phyloP scores from a whole-genome alignment of 1,140 invertebrate species.

The Halictus rubicundus region DNA sequence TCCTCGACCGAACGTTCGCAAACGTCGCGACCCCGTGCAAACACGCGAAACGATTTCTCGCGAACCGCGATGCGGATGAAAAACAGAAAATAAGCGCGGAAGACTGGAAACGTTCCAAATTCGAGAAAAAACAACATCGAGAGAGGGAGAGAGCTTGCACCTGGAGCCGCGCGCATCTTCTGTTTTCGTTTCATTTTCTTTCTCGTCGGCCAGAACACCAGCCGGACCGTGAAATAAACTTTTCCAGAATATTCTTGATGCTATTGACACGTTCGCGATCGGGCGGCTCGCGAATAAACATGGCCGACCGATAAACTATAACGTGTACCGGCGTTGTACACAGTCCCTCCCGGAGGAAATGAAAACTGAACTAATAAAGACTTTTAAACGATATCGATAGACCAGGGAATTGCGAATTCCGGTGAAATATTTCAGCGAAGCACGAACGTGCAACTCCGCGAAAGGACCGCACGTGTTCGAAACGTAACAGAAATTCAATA shows the following conservation, averaged over 20 bases:
- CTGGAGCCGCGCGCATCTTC: not conserved
- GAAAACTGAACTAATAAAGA: not conserved
- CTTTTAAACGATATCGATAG: not conserved
- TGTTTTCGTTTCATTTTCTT: not conserved
- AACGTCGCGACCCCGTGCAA: constrained; percentile 4
- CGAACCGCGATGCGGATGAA: not conserved
- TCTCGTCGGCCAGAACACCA: constrained; percentile 12
- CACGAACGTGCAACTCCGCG: too few species aligned
- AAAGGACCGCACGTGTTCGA: too few species aligned
- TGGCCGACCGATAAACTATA: not conserved
- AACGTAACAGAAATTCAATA: too few species aligned
- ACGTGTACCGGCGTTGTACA: too few species aligned
- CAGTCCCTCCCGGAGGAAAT: not conserved
- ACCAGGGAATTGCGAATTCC: not conserved
- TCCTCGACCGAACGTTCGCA: not conserved
- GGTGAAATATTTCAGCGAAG: too few species aligned
- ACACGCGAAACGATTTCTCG: constrained; percentile 19
- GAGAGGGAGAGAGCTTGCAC: not conserved
- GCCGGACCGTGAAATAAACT: constrained; percentile 33
- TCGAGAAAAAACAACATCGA: not conserved
- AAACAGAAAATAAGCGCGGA: not conserved
- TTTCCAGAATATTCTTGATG: constrained; percentile 12
- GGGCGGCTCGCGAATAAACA: not conserved
- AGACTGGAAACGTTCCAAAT: constrained; percentile 17
- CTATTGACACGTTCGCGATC: constrained; percentile 9